Evolutionary conservation across 2,113 vertebrate species (phyloP).

Genomic region (Zapus hudsonius): DNA sequence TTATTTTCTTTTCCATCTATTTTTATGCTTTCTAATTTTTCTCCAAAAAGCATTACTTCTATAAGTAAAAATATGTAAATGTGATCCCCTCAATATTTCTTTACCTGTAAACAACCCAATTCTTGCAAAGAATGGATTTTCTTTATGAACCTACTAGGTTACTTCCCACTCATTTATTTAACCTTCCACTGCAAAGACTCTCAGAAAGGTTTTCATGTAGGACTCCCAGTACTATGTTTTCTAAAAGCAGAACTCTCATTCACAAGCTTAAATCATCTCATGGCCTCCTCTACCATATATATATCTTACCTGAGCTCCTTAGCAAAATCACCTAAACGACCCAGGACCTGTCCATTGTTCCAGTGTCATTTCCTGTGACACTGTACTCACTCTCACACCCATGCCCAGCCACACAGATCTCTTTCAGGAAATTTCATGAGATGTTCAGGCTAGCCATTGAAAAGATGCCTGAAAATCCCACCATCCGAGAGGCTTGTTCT

Average conservation of each 20-base stretch:
- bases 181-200: not conserved
- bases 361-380: not conserved
- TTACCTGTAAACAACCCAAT: not conserved
- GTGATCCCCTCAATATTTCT: not conserved
- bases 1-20: slow-evolving; percentile 3
- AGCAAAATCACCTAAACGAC: not conserved
- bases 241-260: not conserved
- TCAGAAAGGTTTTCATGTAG: not conserved
- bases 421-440: slow-evolving; percentile 6
- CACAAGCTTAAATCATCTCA: not conserved
- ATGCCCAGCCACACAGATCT: not conserved
- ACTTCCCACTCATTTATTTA: not conserved
- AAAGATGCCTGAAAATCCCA: not conserved
- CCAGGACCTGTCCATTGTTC: not conserved
- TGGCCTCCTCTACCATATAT: not conserved
- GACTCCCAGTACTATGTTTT: not conserved
- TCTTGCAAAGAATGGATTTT: not conserved
- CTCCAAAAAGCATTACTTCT: not conserved
- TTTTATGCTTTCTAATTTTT: slow-evolving; percentile 42
- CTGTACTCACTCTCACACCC: not conserved
- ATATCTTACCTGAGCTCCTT: not conserved
- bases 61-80: not conserved
- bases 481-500: not conserved
- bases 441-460: not conserved
- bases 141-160: not conserved